Conservation (phyloP, 2,888 invertebrate genomes). For the Conops quadrifasciatus region DNA sequence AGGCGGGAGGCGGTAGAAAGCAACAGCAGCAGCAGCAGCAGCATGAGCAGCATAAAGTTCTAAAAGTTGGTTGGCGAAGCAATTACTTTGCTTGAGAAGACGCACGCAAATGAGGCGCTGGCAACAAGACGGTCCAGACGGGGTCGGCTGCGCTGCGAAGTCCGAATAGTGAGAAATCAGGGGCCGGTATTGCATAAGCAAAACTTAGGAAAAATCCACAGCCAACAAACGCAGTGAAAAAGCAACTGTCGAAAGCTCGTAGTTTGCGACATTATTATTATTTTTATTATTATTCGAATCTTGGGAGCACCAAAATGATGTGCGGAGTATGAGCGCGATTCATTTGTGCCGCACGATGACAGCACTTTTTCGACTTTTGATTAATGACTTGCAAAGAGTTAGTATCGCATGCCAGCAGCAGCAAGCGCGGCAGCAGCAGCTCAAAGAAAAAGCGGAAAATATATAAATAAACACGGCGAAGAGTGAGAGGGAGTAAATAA, state of each 20-base stretch:
- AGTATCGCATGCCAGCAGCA: constrained; percentile 35
- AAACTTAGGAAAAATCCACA: neutral
- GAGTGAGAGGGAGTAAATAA: no score
- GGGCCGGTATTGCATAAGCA: neutral
- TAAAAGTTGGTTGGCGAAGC: constrained; percentile 29
- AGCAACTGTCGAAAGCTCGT: neutral
- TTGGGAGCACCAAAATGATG: constrained; percentile 6
- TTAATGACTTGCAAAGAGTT: constrained; percentile 34
- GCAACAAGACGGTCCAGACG: neutral
- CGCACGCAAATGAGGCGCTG: constrained; percentile 15
- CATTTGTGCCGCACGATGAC: constrained; percentile 7
- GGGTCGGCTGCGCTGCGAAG: neutral
- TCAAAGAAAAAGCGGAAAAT: constrained; percentile 10
- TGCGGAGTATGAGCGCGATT: constrained; percentile 11
- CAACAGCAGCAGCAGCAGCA: neutral
- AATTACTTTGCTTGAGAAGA: constrained; percentile 30
- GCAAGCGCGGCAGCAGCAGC: constrained; percentile 10
- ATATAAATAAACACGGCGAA: no score
- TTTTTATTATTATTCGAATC: neutral
- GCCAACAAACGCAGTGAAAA: neutral
- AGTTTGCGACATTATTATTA: no score
- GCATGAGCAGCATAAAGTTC: constrained; percentile 9
- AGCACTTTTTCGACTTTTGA: constrained; percentile 34
- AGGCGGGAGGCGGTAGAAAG: neutral
- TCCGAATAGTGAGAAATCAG: neutral